phyloP scores from a whole-genome alignment of 2,888 invertebrate genomes.

The Mesorhabditis sp. region DNA sequence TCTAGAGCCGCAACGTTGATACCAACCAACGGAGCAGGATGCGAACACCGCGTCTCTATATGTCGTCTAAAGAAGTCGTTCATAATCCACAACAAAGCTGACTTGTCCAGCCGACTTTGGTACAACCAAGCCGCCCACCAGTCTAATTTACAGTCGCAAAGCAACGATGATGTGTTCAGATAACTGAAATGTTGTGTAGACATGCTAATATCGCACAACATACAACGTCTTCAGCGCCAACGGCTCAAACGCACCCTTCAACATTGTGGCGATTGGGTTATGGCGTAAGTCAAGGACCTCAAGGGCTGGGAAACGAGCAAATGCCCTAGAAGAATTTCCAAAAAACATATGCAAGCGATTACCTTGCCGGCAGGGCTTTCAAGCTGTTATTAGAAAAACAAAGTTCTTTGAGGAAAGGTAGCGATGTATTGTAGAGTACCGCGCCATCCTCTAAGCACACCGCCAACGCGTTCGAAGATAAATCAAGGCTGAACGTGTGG shows the following conservation, averaged over 20 bases:
- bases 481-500: constrained; percentile 21
- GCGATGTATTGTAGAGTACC: constrained; percentile 38
- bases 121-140: constrained; percentile 40
- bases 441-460: constrained; percentile 46
- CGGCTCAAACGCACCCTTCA: constrained; percentile 39
- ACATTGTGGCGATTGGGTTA: constrained; percentile 42
- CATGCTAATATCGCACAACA: constrained; percentile 11
- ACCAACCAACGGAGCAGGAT: constrained; percentile 25
- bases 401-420: constrained; percentile 31
- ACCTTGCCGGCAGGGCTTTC: constrained; percentile 25
- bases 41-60: constrained; percentile 30
- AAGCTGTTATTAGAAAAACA: constrained; percentile 32
- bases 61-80: constrained; percentile 1
- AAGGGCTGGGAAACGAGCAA: constrained; percentile 36
- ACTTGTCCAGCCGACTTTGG: constrained; percentile 18
- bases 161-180: constrained; percentile 31
- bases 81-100: background rate
- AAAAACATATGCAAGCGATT: background rate
- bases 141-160: constrained; percentile 40
- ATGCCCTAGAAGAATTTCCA: constrained; percentile 20
- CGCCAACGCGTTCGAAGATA: constrained; percentile 39
- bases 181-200: constrained; percentile 16
- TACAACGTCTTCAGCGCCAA: constrained; percentile 32
- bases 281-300: constrained; percentile 36
- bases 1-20: constrained; percentile 32